Conservation (phyloP, 2,797 vertebrate species). For the Ctenopoma kingsleyae region DNA sequence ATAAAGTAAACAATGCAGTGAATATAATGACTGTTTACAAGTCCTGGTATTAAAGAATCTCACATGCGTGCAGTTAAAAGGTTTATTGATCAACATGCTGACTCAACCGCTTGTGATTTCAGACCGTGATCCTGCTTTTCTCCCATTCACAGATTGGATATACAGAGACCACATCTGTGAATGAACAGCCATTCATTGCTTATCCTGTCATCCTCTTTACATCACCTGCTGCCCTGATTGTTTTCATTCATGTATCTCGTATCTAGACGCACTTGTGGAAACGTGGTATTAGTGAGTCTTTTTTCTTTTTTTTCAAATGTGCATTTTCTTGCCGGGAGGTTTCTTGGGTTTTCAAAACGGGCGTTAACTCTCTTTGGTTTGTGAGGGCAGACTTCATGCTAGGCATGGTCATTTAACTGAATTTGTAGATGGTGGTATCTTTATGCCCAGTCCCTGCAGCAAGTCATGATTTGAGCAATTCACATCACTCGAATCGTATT, state of each 20-base stretch:
- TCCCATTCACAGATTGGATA: slow-evolving; percentile 53
- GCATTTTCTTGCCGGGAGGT: not conserved
- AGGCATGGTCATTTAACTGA: slow-evolving; percentile 5
- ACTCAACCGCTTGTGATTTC: slow-evolving; percentile 18
- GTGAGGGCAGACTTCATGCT: not conserved
- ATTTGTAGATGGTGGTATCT: not conserved
- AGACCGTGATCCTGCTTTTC: slow-evolving; percentile 12
- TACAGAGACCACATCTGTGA: slow-evolving; percentile 45
- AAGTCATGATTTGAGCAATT: not conserved
- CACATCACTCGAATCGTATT: not conserved
- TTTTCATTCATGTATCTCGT: slow-evolving; percentile 24
- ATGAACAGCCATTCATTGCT: slow-evolving; percentile 41
- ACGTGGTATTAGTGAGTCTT: too few relatives aligned
- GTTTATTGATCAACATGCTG: slow-evolving; percentile 22
- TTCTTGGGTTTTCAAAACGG: not conserved
- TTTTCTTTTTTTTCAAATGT: not conserved
- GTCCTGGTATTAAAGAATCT: slow-evolving; percentile 1
- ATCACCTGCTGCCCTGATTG: slow-evolving; percentile 5
- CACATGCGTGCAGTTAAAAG: slow-evolving; percentile 3
- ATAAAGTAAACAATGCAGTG: not conserved
- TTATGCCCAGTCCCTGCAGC: not conserved
- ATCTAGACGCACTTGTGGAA: too few relatives aligned
- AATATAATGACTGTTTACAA: not conserved
- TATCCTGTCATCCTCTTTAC: not conserved
- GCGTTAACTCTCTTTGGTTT: not conserved